Percentiles rank a stretch among this genome's conserved stretches.
Evolutionary conservation across 2,888 invertebrate species (phyloP).

Genomic region (Ganaspis brasiliensis): DNA sequence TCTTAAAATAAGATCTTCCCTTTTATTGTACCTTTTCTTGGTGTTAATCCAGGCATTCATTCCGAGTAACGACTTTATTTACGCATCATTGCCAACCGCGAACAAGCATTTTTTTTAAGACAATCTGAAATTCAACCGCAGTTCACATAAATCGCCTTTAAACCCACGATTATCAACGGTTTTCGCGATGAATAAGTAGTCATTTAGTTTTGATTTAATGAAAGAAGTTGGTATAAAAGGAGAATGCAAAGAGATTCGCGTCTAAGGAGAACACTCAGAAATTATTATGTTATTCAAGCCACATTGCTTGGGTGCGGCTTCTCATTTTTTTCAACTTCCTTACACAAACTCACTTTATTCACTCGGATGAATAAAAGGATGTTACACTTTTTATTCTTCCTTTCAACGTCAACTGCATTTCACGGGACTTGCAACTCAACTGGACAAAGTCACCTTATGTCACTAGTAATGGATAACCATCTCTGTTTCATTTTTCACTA

Average conservation of each 20-base stretch:
- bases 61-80: slow-evolving; percentile 32
- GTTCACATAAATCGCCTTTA: slow-evolving; percentile 42
- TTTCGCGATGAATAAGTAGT: slow-evolving; percentile 53
- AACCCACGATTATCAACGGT: slow-evolving; percentile 47
- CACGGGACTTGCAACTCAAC: not conserved
- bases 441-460: slow-evolving; percentile 9
- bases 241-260: not conserved
- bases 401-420: slow-evolving; percentile 8
- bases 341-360: not conserved
- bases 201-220: slow-evolving; percentile 57
- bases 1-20: slow-evolving; percentile 37
- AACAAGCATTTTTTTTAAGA: slow-evolving; percentile 14
- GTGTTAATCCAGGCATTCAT: not conserved
- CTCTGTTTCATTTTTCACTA: not conserved
- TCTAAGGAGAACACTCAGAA: slow-evolving; percentile 14
- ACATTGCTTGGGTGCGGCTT: slow-evolving; percentile 41
- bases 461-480: not conserved
- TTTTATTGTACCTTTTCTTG: slow-evolving; percentile 11
- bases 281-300: slow-evolving; percentile 43
- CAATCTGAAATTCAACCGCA: slow-evolving; percentile 29
- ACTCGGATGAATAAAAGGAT: slow-evolving; percentile 12
- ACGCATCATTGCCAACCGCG: slow-evolving; percentile 32
- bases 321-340: slow-evolving; percentile 12
- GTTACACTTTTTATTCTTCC: slow-evolving; percentile 3
- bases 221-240: slow-evolving; percentile 28